Conservation (phyloP, 2,113 vertebrate genomes). For the Eonycteris spelaea region DNA sequence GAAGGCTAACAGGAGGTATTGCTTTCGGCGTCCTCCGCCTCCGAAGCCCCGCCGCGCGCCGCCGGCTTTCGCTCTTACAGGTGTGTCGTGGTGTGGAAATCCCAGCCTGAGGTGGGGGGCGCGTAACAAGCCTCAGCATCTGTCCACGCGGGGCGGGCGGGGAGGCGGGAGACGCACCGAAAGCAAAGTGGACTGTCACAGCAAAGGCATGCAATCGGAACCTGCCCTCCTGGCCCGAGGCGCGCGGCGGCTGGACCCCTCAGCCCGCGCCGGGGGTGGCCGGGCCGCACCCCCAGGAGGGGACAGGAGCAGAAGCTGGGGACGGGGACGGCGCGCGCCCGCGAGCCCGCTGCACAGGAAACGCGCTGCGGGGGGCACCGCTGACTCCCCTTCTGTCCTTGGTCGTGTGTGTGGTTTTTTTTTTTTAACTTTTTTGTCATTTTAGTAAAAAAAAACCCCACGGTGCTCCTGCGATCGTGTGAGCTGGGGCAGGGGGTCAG, state of each 20-base stretch:
- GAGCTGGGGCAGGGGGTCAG: background rate
- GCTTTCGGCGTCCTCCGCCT: conserved; percentile 90
- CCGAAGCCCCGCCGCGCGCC: conserved; percentile 84
- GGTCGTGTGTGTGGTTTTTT: background rate
- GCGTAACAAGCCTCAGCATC: conserved; percentile 88
- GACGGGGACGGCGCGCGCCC: conserved; percentile 26
- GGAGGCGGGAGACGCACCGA: conserved; percentile 74
- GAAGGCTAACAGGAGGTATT: conserved; percentile 93
- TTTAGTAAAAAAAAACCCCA: conserved; percentile 81
- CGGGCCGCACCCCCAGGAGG: background rate
- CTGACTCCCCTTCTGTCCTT: background rate
- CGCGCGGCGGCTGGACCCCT: background rate
- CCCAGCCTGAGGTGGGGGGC: conserved; percentile 86
- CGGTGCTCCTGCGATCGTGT: conserved; percentile 52
- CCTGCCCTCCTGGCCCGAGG: conserved; percentile 44
- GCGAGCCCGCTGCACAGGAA: background rate
- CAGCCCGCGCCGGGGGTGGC: background rate
- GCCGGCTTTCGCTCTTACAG: conserved; percentile 78
- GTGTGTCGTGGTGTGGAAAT: conserved; percentile 79
- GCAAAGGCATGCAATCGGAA: conserved; percentile 83
- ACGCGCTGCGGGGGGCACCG: background rate
- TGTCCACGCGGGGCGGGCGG: conserved; percentile 80
- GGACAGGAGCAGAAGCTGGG: background rate
- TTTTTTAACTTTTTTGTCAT: conserved; percentile 51
- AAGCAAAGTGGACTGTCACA: conserved; percentile 80